A percentile compares a stretch with the other conserved stretches of the same genome.
Evolutionary conservation across 2,797 vertebrate genomes (phyloP).

Genomic region (Sphenodon punctatus): DNA sequence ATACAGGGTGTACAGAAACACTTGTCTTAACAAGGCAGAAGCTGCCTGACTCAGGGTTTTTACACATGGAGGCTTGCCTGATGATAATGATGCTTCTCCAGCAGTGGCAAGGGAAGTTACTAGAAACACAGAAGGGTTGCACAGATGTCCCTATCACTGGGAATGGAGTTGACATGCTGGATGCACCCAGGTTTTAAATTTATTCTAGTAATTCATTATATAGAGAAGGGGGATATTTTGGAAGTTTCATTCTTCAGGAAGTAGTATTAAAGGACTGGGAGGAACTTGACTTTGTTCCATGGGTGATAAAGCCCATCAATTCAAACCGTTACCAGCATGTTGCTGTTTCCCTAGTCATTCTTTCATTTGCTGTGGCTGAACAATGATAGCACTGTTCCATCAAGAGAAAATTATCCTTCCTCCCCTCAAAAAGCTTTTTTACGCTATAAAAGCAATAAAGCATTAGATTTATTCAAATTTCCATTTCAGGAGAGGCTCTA

Average conservation of each 20-base stretch:
- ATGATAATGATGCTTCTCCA: neutral
- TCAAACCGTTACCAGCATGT: neutral
- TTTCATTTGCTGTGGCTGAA: constrained; percentile 13
- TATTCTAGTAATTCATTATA: constrained; percentile 28
- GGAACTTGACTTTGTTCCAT: neutral
- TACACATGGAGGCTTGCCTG: neutral
- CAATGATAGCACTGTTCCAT: neutral
- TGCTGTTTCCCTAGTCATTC: constrained; percentile 16
- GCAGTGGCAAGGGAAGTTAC: neutral
- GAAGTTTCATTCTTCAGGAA: constrained; percentile 31
- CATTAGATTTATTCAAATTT: constrained; percentile 51
- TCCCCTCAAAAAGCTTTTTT: constrained; percentile 24
- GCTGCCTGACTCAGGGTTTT: constrained; percentile 1
- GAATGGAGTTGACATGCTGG: neutral
- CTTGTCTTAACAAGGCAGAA: constrained; percentile 14
- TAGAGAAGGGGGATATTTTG: constrained; percentile 28
- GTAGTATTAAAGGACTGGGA: constrained; percentile 19
- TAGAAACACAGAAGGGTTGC: neutral
- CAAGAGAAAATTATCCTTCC: constrained; percentile 9
- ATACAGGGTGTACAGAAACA: neutral
- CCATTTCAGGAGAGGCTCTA: constrained; percentile 19
- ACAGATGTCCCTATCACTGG: neutral
- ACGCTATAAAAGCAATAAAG: constrained; percentile 35
- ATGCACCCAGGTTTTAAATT: neutral
- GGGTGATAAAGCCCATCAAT: constrained; percentile 24